A percentile compares a stretch with the other conserved stretches of the same genome.
These are phyloP conservation scores for Diarsia mendica DNA, from an alignment of 2,888 invertebrate species.

Conservation along the genomic window DNA sequence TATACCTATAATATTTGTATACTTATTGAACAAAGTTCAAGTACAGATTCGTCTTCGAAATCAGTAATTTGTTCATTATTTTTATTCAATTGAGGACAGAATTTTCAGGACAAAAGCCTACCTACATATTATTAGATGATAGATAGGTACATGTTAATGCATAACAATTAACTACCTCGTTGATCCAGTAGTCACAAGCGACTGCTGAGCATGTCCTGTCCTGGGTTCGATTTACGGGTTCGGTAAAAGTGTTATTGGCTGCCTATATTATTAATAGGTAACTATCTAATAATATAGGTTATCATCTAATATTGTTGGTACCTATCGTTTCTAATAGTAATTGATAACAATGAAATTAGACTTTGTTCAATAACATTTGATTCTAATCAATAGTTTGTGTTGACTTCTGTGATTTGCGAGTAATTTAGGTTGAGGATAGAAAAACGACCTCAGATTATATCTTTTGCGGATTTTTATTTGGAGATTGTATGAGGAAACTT, in stretches of 20 bases:
- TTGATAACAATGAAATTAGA: slow-evolving; percentile 6
- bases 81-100: not conserved
- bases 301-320: slow-evolving; percentile 3
- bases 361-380: not conserved
- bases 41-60: not conserved
- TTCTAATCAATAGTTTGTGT: slow-evolving; percentile 6
- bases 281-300: slow-evolving; percentile 15
- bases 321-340: not conserved
- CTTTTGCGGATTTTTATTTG: not conserved
- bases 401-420: not conserved
- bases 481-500: not conserved
- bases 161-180: not conserved
- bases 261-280: too few relatives aligned
- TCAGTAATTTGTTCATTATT: not conserved
- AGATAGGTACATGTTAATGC: not conserved
- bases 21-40: not conserved
- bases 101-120: not conserved
- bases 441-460: slow-evolving; percentile 10
- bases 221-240: too few relatives aligned
- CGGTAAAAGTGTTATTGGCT: too few relatives aligned
- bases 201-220: too few relatives aligned
- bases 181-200: too few relatives aligned
- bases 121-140: not conserved
- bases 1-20: not conserved
- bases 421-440: slow-evolving; percentile 22